Conservation (phyloP, 2,797 vertebrate genomes). For the Parauchenoglanis ngamensis region DNA sequence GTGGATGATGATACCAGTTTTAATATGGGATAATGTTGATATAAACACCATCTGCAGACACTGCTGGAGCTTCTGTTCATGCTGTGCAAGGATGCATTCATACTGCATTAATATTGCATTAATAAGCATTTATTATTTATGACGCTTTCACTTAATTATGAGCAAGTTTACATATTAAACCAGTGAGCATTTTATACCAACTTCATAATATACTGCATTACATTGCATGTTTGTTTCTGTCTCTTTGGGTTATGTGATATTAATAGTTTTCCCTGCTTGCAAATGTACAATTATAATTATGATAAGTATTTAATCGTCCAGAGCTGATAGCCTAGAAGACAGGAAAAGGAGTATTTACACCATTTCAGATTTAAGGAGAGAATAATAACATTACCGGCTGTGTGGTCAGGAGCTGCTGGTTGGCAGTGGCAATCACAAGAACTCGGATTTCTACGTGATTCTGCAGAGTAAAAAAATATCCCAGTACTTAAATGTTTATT, state of each 20-base stretch:
- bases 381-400: background rate
- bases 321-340: background rate
- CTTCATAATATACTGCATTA: background rate
- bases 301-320: background rate
- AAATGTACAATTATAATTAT: background rate
- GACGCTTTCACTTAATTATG: background rate
- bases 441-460: background rate
- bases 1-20: background rate
- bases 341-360: background rate
- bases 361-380: background rate
- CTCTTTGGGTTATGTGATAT: background rate
- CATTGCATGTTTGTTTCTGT: background rate
- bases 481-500: background rate
- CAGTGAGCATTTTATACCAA: background rate
- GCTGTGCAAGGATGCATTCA: background rate
- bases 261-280: background rate
- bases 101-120: slow-evolving; percentile 7
- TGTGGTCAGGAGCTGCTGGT: background rate
- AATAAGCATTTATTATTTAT: slow-evolving; percentile 11
- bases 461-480: background rate
- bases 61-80: slow-evolving; percentile 10
- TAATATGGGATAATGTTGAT: background rate
- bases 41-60: slow-evolving; percentile 15
- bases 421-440: background rate
- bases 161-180: background rate